A percentile compares a stretch with the other conserved stretches of the same genome.
Evolutionary conservation across 2,888 invertebrate genomes (phyloP).

Genomic region (Nomada flava): DNA sequence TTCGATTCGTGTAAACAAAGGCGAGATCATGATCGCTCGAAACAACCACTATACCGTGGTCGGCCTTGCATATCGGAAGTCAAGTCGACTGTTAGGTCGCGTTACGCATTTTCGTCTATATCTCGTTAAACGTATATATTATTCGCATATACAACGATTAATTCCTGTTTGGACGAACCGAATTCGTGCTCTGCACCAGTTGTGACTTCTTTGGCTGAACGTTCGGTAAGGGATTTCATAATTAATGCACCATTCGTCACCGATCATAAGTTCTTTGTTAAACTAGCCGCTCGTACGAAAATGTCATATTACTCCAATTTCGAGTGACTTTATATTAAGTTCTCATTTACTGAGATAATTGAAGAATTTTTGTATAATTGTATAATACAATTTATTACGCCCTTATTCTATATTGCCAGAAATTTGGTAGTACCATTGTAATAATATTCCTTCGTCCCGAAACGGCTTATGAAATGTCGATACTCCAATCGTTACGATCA

Average conservation of each 20-base stretch:
- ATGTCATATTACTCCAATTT: not conserved
- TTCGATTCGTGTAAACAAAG: slow-evolving; percentile 64
- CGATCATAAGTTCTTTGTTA: not conserved
- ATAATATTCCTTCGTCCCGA: no score
- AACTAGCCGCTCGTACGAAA: no score
- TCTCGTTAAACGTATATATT: not conserved
- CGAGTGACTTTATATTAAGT: not conserved
- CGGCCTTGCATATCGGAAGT: slow-evolving; percentile 34
- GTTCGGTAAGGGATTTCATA: slow-evolving; percentile 8
- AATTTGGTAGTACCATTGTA: no score
- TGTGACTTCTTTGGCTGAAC: not conserved
- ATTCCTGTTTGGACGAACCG: not conserved
- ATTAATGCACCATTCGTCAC: not conserved
- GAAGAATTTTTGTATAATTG: no score
- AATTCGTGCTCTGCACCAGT: not conserved
- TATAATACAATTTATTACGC: no score
- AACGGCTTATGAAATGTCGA: no score
- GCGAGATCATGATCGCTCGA: slow-evolving; percentile 30
- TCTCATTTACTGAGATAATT: no score
- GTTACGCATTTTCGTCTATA: not conserved
- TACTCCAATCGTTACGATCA: not conserved
- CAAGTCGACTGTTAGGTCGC: not conserved
- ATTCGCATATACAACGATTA: not conserved
- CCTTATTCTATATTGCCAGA: no score
- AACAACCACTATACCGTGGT: slow-evolving; percentile 23